These are phyloP conservation scores for Vidua chalybeata DNA, from an alignment of 2,113 vertebrate species.

Conservation along the genomic window DNA sequence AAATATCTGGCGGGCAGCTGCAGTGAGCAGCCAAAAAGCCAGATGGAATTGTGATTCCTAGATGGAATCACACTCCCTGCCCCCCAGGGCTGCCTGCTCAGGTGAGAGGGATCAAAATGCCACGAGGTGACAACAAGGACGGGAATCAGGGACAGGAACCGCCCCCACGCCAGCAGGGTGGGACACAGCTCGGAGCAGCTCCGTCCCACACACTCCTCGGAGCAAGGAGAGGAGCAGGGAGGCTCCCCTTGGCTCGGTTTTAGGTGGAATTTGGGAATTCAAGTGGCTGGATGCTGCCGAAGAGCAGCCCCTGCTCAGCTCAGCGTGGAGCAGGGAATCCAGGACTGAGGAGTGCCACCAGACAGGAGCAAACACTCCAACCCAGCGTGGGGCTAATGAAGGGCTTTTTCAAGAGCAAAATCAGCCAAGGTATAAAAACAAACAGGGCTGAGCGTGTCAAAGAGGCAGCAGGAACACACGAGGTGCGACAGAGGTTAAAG, in stretches of 20 bases:
- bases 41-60: background rate
- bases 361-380: background rate
- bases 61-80: background rate
- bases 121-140: rapidly evolving
- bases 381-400: background rate
- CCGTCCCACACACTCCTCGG: background rate
- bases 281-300: background rate
- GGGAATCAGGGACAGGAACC: background rate
- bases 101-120: too few relatives aligned
- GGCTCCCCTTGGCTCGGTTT: too few relatives aligned
- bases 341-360: background rate
- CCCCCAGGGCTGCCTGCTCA: too few relatives aligned
- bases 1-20: background rate
- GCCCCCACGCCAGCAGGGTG: background rate
- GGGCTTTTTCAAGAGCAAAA: background rate
- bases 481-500: background rate
- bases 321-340: background rate
- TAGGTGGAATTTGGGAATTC: background rate
- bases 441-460: background rate
- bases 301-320: background rate
- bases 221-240: background rate
- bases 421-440: background rate
- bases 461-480: background rate
- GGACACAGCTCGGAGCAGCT: too few relatives aligned
- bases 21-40: background rate